These are phyloP conservation scores for Donacobius atricapilla DNA, from an alignment of 2,113 vertebrate species.

Conservation along the genomic window DNA sequence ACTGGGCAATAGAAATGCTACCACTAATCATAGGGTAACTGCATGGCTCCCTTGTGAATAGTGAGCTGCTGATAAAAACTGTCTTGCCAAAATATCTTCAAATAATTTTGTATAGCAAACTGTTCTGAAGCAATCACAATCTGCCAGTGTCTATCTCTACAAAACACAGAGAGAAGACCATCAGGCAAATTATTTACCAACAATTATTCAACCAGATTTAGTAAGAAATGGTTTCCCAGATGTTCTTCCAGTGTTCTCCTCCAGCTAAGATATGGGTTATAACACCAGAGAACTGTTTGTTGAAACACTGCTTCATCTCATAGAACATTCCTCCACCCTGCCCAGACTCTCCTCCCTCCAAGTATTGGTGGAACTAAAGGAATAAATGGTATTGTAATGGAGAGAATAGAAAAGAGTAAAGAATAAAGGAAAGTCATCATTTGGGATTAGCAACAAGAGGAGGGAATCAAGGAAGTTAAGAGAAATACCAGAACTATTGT, in stretches of 20 bases:
- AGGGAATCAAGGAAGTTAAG: not conserved
- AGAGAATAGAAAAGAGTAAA: not conserved
- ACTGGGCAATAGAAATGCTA: not conserved
- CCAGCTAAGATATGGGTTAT: not conserved
- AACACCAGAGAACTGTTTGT: not conserved
- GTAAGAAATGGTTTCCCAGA: not conserved
- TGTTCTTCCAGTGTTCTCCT: not conserved
- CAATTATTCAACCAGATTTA: not conserved
- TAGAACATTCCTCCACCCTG: not conserved
- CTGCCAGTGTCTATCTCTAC: not conserved
- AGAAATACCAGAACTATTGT: not conserved
- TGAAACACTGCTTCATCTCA: not conserved
- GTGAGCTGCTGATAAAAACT: not conserved
- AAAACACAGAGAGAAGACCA: not conserved
- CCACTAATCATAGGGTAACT: not conserved
- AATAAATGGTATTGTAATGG: not conserved
- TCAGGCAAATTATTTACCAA: not conserved
- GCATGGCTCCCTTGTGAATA: not conserved
- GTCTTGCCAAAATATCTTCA: not conserved
- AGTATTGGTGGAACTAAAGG: not conserved
- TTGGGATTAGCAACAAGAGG: not conserved
- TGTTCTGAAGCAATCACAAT: not conserved
- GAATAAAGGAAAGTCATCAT: not conserved
- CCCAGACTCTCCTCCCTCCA: not conserved
- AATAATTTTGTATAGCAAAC: slow-evolving; percentile 5